Conservation (phyloP, 92 coral and sea anemone genomes). For the Meandrina meandrites region DNA sequence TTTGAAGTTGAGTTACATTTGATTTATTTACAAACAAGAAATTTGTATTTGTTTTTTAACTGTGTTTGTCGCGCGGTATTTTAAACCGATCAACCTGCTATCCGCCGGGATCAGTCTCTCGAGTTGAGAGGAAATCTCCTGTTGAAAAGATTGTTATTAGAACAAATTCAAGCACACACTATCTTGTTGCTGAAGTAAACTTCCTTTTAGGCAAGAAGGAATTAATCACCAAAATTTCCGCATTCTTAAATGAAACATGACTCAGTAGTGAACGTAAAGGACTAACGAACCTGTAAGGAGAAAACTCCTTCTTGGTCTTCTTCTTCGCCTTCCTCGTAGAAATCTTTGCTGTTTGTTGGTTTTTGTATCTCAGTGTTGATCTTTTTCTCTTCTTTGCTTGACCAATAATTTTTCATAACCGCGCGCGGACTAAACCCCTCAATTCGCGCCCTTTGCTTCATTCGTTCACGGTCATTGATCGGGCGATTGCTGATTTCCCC, state of each 20-base stretch:
- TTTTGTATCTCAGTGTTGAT: slow-evolving; percentile 1
- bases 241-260: neutral
- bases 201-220: neutral
- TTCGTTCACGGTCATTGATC: slow-evolving; percentile 12
- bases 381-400: slow-evolving; percentile 34
- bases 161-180: neutral
- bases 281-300: slow-evolving; percentile 44
- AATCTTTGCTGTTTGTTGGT: slow-evolving; percentile 1
- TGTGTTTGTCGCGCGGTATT: neutral
- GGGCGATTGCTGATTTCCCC: slow-evolving; percentile 28
- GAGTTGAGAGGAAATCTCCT: neutral
- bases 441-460: slow-evolving; percentile 24
- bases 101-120: neutral
- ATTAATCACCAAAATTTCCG: neutral
- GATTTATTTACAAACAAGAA: neutral
- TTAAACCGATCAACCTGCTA: slow-evolving; percentile 5
- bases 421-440: slow-evolving; percentile 44
- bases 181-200: neutral
- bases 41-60: slow-evolving; percentile 3
- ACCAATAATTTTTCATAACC: slow-evolving; percentile 37
- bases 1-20: neutral
- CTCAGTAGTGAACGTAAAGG: neutral
- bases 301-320: slow-evolving; percentile 65
- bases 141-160: neutral
- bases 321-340: slow-evolving; percentile 1